These are phyloP conservation scores for Andricus quercusramuli DNA, from an alignment of 2,888 invertebrate genomes.

Conservation along the genomic window DNA sequence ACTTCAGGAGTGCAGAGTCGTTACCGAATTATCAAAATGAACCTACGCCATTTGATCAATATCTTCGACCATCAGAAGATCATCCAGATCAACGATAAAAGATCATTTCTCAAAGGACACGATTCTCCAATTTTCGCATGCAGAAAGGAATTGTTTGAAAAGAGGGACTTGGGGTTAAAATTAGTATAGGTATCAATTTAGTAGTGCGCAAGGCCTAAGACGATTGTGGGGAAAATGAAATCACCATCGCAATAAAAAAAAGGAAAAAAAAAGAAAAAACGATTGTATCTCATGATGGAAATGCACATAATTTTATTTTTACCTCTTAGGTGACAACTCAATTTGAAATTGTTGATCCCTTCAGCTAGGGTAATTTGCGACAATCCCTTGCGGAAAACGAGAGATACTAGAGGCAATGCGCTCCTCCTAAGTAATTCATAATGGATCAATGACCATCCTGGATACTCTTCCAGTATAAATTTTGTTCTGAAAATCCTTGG, in stretches of 20 bases:
- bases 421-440: background rate
- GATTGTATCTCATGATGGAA: conserved; percentile 2
- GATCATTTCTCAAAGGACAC: conserved; percentile 9
- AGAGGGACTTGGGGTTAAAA: conserved; percentile 24
- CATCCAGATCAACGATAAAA: background rate
- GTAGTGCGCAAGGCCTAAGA: conserved; percentile 13
- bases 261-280: background rate
- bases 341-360: background rate
- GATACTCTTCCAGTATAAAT: background rate
- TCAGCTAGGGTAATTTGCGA: conserved; percentile 1
- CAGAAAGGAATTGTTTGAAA: conserved; percentile 12
- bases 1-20: background rate
- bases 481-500: background rate
- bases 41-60: background rate
- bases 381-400: conserved; percentile 22
- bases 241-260: background rate
- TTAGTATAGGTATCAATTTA: background rate
- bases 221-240: background rate
- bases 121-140: conserved; percentile 26
- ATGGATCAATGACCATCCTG: background rate
- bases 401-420: background rate
- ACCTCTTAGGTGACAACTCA: conserved; percentile 3
- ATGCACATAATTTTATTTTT: background rate
- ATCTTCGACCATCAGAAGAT: background rate
- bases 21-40: background rate